phyloP scores from a whole-genome alignment of 2,888 invertebrate genomes.

The Coelinius sp. region DNA sequence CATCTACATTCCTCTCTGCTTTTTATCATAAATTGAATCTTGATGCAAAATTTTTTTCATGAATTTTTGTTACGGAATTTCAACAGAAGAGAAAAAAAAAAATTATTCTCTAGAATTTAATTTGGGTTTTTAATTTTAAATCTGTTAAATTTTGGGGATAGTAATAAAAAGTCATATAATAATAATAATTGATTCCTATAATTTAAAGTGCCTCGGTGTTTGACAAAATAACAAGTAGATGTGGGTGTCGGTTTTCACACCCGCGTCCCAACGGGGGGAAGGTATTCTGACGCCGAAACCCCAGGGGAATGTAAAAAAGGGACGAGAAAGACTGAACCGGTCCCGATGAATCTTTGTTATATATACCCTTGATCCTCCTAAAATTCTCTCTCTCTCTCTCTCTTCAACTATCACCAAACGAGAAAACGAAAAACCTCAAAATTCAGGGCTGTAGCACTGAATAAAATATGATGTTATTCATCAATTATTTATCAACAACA shows the following conservation, averaged over 20 bases:
- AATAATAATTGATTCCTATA: conserved; percentile 8
- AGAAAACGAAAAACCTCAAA: background rate
- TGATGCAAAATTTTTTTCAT: background rate
- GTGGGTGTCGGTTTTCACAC: conserved; percentile 69
- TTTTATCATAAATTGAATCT: background rate
- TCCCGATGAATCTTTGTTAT: conserved; percentile 68
- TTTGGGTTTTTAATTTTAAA: too few relatives aligned
- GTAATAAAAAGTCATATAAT: background rate
- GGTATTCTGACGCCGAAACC: conserved; percentile 41
- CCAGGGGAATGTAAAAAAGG: conserved; percentile 61
- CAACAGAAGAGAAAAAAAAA: background rate
- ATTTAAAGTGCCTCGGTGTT: background rate
- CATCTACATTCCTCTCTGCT: background rate
- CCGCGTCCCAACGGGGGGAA: conserved; percentile 61
- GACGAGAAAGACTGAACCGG: conserved; percentile 64
- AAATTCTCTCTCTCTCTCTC: conserved; percentile 24
- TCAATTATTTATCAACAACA: background rate
- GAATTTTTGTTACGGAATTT: background rate
- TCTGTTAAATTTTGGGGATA: background rate
- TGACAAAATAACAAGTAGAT: conserved; percentile 68
- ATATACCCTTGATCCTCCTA: conserved; percentile 33
- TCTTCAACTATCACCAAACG: conserved; percentile 11
- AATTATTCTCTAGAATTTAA: too few relatives aligned
- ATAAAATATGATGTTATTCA: background rate
- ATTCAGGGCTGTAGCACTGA: conserved; percentile 6